phyloP scores from a whole-genome alignment of 2,797 vertebrate genomes.

The Karalla daura region DNA sequence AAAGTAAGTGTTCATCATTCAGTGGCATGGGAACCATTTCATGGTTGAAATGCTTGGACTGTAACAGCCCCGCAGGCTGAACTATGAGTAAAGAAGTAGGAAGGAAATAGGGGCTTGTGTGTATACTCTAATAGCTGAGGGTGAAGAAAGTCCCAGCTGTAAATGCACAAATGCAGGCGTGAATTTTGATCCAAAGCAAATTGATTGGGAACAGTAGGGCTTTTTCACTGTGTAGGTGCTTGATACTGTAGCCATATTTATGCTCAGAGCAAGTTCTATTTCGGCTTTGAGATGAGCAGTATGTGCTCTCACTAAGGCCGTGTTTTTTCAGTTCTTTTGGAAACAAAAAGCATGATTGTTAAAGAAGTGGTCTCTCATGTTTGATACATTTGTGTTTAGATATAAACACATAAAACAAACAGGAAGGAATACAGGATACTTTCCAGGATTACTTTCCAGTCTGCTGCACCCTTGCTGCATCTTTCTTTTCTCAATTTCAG shows the following conservation, averaged over 20 bases:
- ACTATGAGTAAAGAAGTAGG: too few relatives aligned
- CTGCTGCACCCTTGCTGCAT: too few relatives aligned
- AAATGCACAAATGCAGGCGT: too few relatives aligned
- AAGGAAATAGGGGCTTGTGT: neutral
- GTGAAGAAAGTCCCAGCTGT: neutral
- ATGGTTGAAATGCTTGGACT: slow-evolving; percentile 1
- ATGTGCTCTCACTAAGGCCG: neutral
- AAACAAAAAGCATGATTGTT: slow-evolving; percentile 15
- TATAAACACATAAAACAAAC: slow-evolving; percentile 4
- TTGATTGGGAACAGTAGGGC: neutral
- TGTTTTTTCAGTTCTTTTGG: neutral
- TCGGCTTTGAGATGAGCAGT: neutral
- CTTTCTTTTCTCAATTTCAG: too few relatives aligned
- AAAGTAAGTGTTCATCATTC: neutral
- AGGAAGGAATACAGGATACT: too few relatives aligned
- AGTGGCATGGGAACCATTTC: slow-evolving; percentile 12
- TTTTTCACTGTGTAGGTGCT: neutral
- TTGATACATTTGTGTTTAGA: neutral
- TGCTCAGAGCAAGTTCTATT: neutral
- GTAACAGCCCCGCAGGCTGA: neutral
- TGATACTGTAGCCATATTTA: neutral
- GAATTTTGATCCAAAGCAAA: neutral
- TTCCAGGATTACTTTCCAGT: too few relatives aligned
- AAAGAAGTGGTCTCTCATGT: slow-evolving; percentile 6
- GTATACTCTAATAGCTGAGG: neutral